Percentiles rank a stretch among this genome's conserved stretches.
phyloP scores from a whole-genome alignment of 2,888 invertebrate species.

The Ceramica pisi region DNA sequence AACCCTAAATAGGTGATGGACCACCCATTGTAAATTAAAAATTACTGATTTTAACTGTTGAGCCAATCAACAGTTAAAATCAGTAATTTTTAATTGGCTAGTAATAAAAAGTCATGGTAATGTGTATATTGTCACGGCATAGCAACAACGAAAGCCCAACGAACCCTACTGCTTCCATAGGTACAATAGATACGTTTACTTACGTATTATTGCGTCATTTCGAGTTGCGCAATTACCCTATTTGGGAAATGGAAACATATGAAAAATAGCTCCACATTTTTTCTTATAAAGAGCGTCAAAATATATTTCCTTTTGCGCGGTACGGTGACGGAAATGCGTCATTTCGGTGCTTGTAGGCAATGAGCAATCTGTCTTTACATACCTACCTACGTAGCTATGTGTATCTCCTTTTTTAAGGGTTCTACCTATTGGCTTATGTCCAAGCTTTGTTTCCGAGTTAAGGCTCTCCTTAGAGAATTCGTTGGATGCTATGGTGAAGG shows the following conservation, averaged over 20 bases:
- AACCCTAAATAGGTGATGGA: no score
- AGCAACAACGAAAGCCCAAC: background rate
- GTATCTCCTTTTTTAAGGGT: conserved; percentile 1
- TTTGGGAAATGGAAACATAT: conserved; percentile 68
- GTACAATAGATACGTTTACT: conserved; percentile 38
- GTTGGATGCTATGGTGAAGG: background rate
- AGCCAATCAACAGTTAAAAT: no score
- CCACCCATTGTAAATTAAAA: no score
- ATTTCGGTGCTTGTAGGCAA: conserved; percentile 59
- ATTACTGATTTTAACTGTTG: no score
- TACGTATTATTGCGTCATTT: conserved; percentile 63
- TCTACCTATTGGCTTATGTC: conserved; percentile 10
- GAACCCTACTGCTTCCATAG: background rate
- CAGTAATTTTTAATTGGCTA: no score
- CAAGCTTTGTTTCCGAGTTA: background rate
- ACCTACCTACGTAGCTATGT: background rate
- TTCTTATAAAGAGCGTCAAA: conserved; percentile 62
- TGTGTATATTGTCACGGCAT: background rate
- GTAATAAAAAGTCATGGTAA: no score
- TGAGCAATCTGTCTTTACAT: conserved; percentile 54
- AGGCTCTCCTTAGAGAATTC: background rate
- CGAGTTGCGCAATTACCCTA: conserved; percentile 68
- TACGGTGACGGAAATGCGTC: conserved; percentile 53
- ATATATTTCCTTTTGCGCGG: conserved; percentile 56
- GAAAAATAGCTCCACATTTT: conserved; percentile 65